Evolutionary conservation across 1,140 invertebrate species (phyloP), one percentile per base, ranked within the genome.

Genomic region (Euglossa dilemma): DNA sequence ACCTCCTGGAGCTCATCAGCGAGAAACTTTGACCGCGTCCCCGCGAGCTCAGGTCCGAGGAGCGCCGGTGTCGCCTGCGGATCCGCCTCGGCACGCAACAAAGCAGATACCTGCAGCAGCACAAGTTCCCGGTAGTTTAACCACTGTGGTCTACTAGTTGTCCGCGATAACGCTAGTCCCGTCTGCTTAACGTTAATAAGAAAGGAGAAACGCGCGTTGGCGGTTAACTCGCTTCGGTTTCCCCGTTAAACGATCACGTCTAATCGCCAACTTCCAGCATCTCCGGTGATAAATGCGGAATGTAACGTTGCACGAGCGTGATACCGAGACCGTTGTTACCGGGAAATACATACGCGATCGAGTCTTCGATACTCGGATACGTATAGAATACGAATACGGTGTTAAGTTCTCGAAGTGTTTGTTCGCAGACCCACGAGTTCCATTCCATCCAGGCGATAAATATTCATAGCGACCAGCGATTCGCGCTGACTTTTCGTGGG

Each of bases 21-120:
- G 93, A 92, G 76, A 91, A 87, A 80, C 93, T 93, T 54, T 92
- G 90, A 11, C 88, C 90, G 3, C 90, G 86, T 20, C 89, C 87
- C 3, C 92, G 85, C 0, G 91, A 92, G 28, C 85, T 89, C 12
- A 89, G 63, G 9, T 89, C 90, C 11, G 90, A 91, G 0, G 80
- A 85, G 14, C 86, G 88, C 52, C 90, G 88, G n/a, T 89, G 59
- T 43, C 74, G 74, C 23, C 74, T 87, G 59, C 80, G 63, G 79
- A 89, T 76, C 69, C 76, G 74, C 85, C 88, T 59, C 59, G 66
- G 75, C 70, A 54, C 23, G 69, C 88, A 93, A 64, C 92, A 93
- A 2, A 92, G 75, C 36, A 94, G 84, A 66, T 94, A 94, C 80
- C 93, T 94, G 74, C 25, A 52, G 28, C 36, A 75, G n/a, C n/a